These are phyloP conservation scores for Dolichallabes microphthalmus DNA, from an alignment of 2,113 vertebrate genomes.

Conservation along the genomic window DNA sequence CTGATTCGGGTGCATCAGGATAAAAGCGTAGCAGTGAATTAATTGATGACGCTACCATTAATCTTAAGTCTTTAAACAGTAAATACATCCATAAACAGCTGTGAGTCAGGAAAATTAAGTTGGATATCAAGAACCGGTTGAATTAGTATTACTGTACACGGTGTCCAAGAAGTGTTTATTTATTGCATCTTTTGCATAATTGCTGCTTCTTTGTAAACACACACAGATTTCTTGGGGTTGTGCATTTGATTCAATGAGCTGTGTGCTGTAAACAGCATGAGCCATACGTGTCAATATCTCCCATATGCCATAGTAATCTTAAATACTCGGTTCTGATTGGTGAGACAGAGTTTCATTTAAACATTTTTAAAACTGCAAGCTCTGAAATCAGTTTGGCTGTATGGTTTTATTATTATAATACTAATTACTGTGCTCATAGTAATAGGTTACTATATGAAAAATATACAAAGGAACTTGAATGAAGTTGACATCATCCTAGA, in stretches of 20 bases:
- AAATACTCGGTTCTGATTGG: background rate
- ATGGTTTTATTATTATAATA: background rate
- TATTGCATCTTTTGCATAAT: too few relatives aligned
- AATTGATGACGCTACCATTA: conserved; percentile 4
- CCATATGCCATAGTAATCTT: background rate
- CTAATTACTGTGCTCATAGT: background rate
- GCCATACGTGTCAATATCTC: background rate
- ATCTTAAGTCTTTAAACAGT: background rate
- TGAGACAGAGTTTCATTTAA: background rate
- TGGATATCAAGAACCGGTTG: background rate
- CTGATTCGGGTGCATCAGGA: conserved; percentile 9
- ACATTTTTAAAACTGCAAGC: background rate
- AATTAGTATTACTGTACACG: background rate
- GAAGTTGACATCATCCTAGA: background rate
- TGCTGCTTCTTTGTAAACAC: too few relatives aligned
- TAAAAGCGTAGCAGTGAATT: conserved; percentile 6
- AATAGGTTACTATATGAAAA: background rate
- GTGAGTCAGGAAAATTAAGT: conserved; percentile 9
- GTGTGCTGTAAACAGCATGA: too few relatives aligned
- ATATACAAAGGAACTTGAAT: background rate
- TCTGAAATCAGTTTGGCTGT: background rate
- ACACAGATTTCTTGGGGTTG: too few relatives aligned
- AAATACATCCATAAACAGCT: background rate
- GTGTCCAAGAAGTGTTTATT: too few relatives aligned
- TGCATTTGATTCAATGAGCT: too few relatives aligned